Conservation (phyloP, 2,888 invertebrate species). For the Choreutis nemorana region DNA sequence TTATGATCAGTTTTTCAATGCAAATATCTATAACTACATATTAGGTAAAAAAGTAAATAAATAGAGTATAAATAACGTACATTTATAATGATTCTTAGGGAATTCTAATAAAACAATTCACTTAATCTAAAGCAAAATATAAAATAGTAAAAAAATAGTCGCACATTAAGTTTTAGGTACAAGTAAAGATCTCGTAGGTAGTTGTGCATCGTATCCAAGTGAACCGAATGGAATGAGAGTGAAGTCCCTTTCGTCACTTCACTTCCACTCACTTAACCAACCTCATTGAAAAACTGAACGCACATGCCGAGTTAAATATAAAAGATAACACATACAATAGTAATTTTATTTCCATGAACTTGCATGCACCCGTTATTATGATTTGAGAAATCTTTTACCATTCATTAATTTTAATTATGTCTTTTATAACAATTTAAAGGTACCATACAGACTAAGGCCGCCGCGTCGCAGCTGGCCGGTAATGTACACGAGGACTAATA, state of each 20-base stretch:
- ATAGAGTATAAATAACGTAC: slow-evolving; percentile 54
- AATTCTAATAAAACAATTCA: slow-evolving; percentile 28
- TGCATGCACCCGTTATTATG: slow-evolving; percentile 64
- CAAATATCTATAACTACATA: slow-evolving; percentile 32
- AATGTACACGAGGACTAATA: slow-evolving; percentile 65
- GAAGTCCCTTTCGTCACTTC: slow-evolving; percentile 10
- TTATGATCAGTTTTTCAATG: slow-evolving; percentile 57
- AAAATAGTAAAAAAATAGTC: slow-evolving; percentile 66
- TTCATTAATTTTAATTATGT: slow-evolving; percentile 56
- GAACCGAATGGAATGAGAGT: not conserved
- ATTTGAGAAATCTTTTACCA: slow-evolving; percentile 61
- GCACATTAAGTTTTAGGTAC: too few species aligned
- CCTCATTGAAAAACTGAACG: slow-evolving; percentile 57
- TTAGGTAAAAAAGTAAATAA: slow-evolving; percentile 43
- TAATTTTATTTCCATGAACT: slow-evolving; percentile 56
- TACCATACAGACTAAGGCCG: slow-evolving; percentile 54
- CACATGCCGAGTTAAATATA: slow-evolving; percentile 60
- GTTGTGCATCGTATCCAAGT: slow-evolving; percentile 37
- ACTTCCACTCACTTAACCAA: slow-evolving; percentile 11
- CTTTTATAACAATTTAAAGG: slow-evolving; percentile 51
- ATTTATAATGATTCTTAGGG: slow-evolving; percentile 34
- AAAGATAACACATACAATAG: slow-evolving; percentile 65
- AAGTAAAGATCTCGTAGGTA: slow-evolving; percentile 46
- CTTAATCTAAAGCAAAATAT: slow-evolving; percentile 66
- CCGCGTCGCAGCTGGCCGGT: slow-evolving; percentile 44